Conservation (phyloP, 1,140 invertebrate species). For the Drosophila parabipectinata region DNA sequence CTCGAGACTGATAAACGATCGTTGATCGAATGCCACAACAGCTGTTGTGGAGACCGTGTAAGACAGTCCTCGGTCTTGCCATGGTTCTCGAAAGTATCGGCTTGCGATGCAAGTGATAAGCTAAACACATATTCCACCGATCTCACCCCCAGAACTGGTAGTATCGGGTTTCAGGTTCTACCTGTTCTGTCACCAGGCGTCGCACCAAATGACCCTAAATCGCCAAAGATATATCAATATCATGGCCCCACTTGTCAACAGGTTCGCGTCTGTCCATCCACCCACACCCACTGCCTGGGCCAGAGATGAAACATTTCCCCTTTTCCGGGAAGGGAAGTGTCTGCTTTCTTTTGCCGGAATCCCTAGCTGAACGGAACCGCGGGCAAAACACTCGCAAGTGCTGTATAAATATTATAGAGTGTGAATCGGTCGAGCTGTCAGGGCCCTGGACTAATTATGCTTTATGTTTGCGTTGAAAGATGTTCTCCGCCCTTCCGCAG, state of each 20-base stretch:
- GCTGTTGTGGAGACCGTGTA: conserved; percentile 63
- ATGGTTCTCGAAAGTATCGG: conserved; percentile 45
- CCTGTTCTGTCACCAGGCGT: conserved; percentile 39
- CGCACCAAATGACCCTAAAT: conserved; percentile 41
- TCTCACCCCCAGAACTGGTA: conserved; percentile 32
- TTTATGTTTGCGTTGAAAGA: conserved; percentile 59
- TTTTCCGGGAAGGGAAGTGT: conserved; percentile 61
- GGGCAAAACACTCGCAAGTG: conserved; percentile 58
- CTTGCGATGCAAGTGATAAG: conserved; percentile 68
- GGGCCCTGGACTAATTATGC: conserved; percentile 57
- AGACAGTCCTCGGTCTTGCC: not conserved
- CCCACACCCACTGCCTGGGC: conserved; percentile 4
- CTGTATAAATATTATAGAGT: conserved; percentile 64
- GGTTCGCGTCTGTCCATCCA: conserved; percentile 13
- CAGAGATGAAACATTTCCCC: conserved; percentile 48
- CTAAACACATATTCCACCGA: conserved; percentile 56
- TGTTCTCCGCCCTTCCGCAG: conserved; percentile 12
- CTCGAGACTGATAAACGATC: conserved; percentile 66
- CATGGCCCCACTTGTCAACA: conserved; percentile 50
- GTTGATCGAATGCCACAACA: conserved; percentile 62
- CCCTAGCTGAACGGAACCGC: conserved; percentile 18
- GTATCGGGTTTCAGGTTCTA: conserved; percentile 55
- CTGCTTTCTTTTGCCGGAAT: conserved; percentile 61
- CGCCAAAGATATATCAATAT: conserved; percentile 67
- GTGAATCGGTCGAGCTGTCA: conserved; percentile 39